Base-by-base conservation (phyloP, 2,888 invertebrate genomes). In the Tupiocoris notatus region DNA sequence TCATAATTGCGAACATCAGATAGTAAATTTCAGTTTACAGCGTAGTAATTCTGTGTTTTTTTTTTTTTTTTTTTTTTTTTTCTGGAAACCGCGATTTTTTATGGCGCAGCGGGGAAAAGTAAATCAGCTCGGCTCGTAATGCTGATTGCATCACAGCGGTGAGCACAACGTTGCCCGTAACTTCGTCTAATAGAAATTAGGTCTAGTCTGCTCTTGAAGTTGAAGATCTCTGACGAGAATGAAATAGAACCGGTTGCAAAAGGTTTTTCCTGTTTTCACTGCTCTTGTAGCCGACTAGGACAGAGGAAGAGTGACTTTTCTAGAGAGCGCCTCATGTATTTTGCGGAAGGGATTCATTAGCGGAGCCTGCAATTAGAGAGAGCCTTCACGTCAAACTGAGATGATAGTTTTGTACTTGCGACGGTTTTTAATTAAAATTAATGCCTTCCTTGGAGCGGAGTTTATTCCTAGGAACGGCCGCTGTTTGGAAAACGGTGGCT, bases 271-370 rank as follows among this genome's bases (percentile, higher is more conserved):
- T 67, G 67, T 67, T 67, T 21, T 56, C 57, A n/a, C 17, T 16
- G 67, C 67, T 67, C 67, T 21, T 21, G n/a, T 1, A 22, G n/a
- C n/a, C n/a, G n/a, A n/a, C n/a, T n/a, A n/a, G n/a, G 22, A 56
- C 57, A 57, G 16, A 12, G 67, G 12, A 18, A 56, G 54, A 21
- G n/a, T n/a, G 7, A 22, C 23, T 56, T 22, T 12, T 54, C 67
- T 20, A 18, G 57, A 67, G 67, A 56, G 56, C 67, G 16, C 57
- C 67, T 21, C 67, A 67, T 67, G 67, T 67, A 67, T 67, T 67
- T 67, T 56, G 57, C 22, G 67, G 57, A 57, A 56, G 21, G 67
- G 67, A 67, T 67, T 67, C 67, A 67, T 67, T 67, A 67, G 57
- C 67, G 57, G 56, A 12, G 67, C 67, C 56, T 57, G 67, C 67